A percentile compares a stretch with the other conserved stretches of the same genome.
Conservation (phyloP, 2,888 invertebrate genomes). For the Cylloceria caligata region DNA sequence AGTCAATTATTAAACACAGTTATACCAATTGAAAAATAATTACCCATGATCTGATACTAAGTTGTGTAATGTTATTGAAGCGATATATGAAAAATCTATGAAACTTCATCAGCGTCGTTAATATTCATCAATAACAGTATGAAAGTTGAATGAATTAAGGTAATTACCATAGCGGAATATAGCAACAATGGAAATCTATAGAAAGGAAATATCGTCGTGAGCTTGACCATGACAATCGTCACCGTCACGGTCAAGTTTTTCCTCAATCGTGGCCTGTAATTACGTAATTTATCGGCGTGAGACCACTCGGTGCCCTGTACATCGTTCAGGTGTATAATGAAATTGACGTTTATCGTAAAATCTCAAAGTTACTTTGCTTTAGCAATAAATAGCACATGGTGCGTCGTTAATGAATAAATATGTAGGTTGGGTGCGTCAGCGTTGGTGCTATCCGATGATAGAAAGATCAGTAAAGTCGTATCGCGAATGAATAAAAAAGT, state of each 20-base stretch:
- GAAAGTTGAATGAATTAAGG: constrained; percentile 44
- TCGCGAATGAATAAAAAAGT: no score
- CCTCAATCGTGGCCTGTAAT: constrained; percentile 43
- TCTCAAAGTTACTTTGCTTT: constrained; percentile 1
- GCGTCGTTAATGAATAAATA: not conserved
- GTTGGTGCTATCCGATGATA: constrained; percentile 5
- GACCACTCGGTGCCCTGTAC: constrained; percentile 24
- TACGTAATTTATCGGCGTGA: constrained; percentile 42
- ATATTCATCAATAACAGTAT: constrained; percentile 18
- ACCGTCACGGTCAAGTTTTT: constrained; percentile 68
- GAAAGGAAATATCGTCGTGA: constrained; percentile 46
- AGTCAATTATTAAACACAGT: not conserved
- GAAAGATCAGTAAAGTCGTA: not conserved
- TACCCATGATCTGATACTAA: constrained; percentile 1
- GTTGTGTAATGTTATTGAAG: not conserved
- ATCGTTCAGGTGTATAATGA: constrained; percentile 33
- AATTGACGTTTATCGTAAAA: constrained; percentile 19
- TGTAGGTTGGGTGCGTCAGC: not conserved
- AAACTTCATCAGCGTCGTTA: constrained; percentile 4
- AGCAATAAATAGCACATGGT: not conserved
- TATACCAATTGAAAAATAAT: constrained; percentile 5
- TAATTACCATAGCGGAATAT: constrained; percentile 29
- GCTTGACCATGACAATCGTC: constrained; percentile 71
- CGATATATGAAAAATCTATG: constrained; percentile 6
- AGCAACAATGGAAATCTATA: constrained; percentile 38